Conservation (phyloP, 2,113 vertebrate species). For the Zapornia atra region DNA sequence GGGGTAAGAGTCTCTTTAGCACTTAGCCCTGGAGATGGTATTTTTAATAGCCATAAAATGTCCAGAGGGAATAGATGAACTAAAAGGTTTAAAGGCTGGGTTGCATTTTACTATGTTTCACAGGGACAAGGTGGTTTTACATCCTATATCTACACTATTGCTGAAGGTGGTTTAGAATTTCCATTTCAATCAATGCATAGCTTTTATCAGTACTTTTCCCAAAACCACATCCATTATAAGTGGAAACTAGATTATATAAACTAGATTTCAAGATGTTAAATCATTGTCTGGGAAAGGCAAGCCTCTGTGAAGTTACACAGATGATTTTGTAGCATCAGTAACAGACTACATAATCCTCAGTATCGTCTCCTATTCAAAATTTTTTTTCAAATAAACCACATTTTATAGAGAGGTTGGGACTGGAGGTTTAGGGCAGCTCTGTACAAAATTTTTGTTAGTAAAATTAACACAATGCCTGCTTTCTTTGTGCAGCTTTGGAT, state of each 20-base stretch:
- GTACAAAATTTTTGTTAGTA: background rate
- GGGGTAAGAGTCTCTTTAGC: background rate
- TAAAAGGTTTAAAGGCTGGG: background rate
- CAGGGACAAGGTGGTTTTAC: background rate
- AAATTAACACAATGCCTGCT: background rate
- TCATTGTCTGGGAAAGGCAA: conserved; percentile 1
- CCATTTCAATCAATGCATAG: conserved; percentile 30
- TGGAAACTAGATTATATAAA: conserved; percentile 24
- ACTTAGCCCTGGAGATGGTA: background rate
- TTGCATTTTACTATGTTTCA: background rate
- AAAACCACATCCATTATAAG: conserved; percentile 21
- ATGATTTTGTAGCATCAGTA: conserved; percentile 14
- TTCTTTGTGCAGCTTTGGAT: background rate
- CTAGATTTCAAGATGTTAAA: conserved; percentile 45
- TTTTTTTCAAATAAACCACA: background rate
- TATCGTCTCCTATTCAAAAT: background rate
- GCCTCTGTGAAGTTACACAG: background rate
- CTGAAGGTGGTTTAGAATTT: conserved; percentile 45
- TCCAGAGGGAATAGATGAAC: background rate
- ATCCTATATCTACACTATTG: background rate
- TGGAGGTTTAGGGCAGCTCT: background rate
- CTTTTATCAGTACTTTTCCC: conserved; percentile 8
- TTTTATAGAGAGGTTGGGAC: background rate
- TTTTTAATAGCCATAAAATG: conserved; percentile 1
- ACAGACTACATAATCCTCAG: background rate